Evolutionary conservation across 2,113 vertebrate species (phyloP).

Genomic region (Osmerus mordax): DNA sequence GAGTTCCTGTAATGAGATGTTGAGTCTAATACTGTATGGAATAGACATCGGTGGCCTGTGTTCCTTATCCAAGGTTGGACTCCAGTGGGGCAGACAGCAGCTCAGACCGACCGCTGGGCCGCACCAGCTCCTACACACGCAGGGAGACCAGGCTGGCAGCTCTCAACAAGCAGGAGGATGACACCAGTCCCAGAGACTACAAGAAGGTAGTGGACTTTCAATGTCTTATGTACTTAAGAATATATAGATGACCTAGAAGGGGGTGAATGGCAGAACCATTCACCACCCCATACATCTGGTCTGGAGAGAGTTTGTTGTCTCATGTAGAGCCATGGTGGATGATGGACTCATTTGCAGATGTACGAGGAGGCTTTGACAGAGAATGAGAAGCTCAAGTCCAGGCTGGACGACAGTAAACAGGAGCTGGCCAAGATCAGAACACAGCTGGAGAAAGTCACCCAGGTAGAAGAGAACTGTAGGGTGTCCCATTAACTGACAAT

Average conservation of each 20-base stretch:
- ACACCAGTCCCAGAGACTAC: slow-evolving; percentile 70
- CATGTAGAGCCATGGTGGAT: too few species aligned
- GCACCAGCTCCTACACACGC: slow-evolving; percentile 80
- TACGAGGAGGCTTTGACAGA: slow-evolving; percentile 89
- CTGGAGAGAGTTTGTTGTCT: too few species aligned
- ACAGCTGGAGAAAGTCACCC: slow-evolving; percentile 86
- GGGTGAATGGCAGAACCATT: not conserved
- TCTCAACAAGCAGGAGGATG: slow-evolving; percentile 74
- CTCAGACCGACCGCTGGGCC: slow-evolving; percentile 73
- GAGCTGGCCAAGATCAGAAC: slow-evolving; percentile 84
- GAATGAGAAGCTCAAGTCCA: slow-evolving; percentile 91
- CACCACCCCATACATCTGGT: too few species aligned
- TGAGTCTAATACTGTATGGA: not conserved
- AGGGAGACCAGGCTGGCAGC: slow-evolving; percentile 83
- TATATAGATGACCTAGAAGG: too few species aligned
- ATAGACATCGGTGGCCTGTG: slow-evolving; percentile 15
- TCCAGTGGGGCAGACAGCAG: slow-evolving; percentile 73
- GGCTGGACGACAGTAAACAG: slow-evolving; percentile 87
- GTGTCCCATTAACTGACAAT: too few species aligned
- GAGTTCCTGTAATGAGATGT: too few species aligned
- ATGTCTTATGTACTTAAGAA: too few species aligned
- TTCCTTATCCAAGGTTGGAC: slow-evolving; percentile 75
- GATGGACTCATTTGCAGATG: slow-evolving; percentile 67
- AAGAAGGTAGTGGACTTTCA: slow-evolving; percentile 20
- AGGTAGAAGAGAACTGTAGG: slow-evolving; percentile 68